Percentiles rank a stretch among this genome's conserved stretches.
Conservation (phyloP, 2,888 invertebrate species). For the Helicoverpa assulta region DNA sequence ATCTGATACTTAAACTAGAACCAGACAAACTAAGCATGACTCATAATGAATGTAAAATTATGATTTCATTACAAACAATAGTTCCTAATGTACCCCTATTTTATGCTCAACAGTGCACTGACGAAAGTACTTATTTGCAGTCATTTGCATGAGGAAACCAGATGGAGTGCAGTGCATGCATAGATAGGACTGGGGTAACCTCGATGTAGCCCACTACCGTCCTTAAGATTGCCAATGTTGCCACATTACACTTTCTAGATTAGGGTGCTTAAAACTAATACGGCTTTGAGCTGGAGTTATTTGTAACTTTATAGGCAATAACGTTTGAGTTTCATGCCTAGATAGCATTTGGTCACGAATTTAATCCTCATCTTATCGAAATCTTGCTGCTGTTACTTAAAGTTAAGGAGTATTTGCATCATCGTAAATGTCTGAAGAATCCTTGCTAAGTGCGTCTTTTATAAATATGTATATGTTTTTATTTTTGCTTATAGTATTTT, state of each 20-base stretch:
- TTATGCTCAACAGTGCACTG: constrained; percentile 57
- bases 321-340: neutral
- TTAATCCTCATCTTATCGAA: neutral
- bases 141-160: constrained; percentile 85
- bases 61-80: constrained; percentile 30
- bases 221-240: constrained; percentile 49
- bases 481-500: too few species aligned
- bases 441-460: too few species aligned
- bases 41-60: neutral
- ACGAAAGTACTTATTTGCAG: constrained; percentile 82
- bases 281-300: constrained; percentile 27
- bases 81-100: constrained; percentile 38
- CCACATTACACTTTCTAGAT: constrained; percentile 66
- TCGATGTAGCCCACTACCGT: constrained; percentile 55
- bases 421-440: neutral
- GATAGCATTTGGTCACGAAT: neutral
- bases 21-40: neutral
- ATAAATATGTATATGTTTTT: too few species aligned
- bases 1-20: neutral
- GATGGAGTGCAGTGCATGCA: constrained; percentile 74
- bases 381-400: neutral
- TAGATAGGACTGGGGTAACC: constrained; percentile 75
- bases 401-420: neutral
- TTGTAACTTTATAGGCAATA: neutral
- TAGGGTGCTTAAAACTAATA: constrained; percentile 52